Percentiles rank a stretch among this genome's conserved stretches.
Evolutionary conservation across 2,888 invertebrate species (phyloP).

Genomic region (Meta bourneti): DNA sequence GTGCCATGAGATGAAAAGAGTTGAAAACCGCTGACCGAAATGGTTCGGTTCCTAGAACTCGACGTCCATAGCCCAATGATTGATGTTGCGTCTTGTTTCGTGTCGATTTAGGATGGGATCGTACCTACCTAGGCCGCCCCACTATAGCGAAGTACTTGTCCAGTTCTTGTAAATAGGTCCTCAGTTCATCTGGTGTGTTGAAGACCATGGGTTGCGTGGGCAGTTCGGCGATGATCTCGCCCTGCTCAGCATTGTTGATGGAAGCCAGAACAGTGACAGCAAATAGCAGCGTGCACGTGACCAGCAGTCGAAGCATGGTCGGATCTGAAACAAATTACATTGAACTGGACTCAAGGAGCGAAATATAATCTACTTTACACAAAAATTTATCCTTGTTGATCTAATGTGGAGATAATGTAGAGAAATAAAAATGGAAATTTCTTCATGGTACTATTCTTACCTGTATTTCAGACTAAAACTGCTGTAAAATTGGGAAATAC

Average conservation of each 20-base stretch:
- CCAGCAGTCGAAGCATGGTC: conserved; percentile 51
- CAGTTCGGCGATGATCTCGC: conserved; percentile 78
- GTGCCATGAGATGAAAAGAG: too few species aligned
- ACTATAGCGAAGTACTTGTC: conserved; percentile 83
- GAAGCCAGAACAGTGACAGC: conserved; percentile 21
- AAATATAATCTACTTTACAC: background rate
- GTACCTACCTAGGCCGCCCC: conserved; percentile 83
- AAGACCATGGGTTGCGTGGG: conserved; percentile 82
- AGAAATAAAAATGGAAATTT: too few species aligned
- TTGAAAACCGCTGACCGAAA: too few species aligned
- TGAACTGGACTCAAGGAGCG: background rate
- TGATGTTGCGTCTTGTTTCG: too few species aligned
- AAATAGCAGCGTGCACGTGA: conserved; percentile 18
- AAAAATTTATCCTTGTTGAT: too few species aligned
- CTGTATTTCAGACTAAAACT: too few species aligned
- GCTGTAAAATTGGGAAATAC: too few species aligned
- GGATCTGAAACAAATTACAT: background rate
- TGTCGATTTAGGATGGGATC: too few species aligned
- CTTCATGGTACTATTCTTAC: too few species aligned
- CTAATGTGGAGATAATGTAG: too few species aligned
- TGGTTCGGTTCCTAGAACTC: too few species aligned
- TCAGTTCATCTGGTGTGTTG: conserved; percentile 82
- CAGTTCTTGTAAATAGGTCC: conserved; percentile 82
- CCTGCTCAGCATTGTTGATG: conserved; percentile 53
- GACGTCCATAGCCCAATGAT: too few species aligned